These are phyloP conservation scores for Onychomys torridus DNA, from an alignment of 2,797 vertebrate species.

Conservation along the genomic window DNA sequence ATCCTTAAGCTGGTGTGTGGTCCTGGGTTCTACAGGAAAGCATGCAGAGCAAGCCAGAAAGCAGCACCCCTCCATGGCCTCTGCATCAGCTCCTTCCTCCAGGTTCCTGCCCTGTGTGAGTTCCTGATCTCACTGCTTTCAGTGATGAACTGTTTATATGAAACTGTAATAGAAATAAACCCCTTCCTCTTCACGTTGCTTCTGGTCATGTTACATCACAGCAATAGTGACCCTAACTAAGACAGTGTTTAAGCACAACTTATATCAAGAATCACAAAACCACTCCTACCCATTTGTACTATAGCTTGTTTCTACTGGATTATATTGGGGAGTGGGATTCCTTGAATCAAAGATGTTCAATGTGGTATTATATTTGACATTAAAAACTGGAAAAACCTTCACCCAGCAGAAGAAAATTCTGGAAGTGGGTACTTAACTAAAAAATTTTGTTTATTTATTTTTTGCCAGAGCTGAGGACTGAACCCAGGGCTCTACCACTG, in stretches of 20 bases:
- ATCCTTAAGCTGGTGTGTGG: not conserved
- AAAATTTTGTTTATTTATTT: no score
- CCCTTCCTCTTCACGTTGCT: not conserved
- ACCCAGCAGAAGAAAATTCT: not conserved
- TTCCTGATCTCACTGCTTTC: not conserved
- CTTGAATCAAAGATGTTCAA: not conserved
- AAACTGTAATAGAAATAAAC: not conserved
- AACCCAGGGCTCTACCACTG: no score
- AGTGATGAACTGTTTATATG: not conserved
- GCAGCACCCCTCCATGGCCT: not conserved
- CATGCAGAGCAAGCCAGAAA: not conserved
- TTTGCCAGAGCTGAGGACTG: no score
- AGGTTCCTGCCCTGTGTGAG: not conserved
- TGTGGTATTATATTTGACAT: not conserved
- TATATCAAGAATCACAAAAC: not conserved
- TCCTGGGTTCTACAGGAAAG: not conserved
- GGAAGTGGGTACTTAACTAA: not conserved
- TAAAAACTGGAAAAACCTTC: slow-evolving; percentile 21
- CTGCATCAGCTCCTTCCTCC: not conserved
- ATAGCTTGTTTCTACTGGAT: not conserved
- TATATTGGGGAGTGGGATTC: not conserved
- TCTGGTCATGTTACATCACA: not conserved
- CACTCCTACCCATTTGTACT: not conserved
- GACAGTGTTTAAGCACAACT: not conserved
- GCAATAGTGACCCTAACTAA: not conserved